Conservation (phyloP, 1,140 invertebrate species). For the Calosoma granatense region DNA sequence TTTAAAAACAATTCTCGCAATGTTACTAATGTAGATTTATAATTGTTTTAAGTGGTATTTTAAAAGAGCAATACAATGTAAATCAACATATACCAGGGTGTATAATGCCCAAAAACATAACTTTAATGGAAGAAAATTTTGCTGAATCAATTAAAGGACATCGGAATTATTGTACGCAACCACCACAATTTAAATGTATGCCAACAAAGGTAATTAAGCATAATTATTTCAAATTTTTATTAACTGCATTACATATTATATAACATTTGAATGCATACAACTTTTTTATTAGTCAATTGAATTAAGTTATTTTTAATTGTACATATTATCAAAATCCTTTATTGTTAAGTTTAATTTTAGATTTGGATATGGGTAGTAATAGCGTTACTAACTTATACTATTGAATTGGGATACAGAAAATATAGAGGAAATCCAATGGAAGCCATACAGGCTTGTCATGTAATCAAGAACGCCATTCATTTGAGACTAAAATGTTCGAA, state of each 20-base stretch:
- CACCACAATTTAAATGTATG: slow-evolving; percentile 4
- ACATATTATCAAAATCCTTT: neutral
- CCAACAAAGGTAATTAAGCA: neutral
- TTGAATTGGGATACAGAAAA: neutral
- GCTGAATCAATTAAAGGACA: neutral
- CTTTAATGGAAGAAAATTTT: neutral
- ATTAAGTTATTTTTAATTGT: neutral
- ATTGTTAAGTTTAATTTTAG: neutral
- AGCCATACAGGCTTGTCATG: neutral
- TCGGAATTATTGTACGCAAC: neutral
- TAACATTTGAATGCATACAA: too few relatives aligned
- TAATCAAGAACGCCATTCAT: neutral
- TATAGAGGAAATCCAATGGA: neutral
- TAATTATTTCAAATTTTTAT: neutral
- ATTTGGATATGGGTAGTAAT: neutral
- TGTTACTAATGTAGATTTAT: too few relatives aligned
- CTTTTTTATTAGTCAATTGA: too few relatives aligned
- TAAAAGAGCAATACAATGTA: slow-evolving; percentile 4
- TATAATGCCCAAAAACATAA: neutral
- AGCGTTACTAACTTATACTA: neutral
- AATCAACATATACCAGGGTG: neutral
- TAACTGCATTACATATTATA: neutral
- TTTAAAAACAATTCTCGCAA: neutral
- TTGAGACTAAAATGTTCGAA: neutral
- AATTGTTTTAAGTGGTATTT: neutral